Percentiles rank a stretch among this genome's conserved stretches.
These are phyloP conservation scores for Brachionus rotundiformis DNA, from an alignment of 1,140 invertebrate genomes.

Conservation along the genomic window DNA sequence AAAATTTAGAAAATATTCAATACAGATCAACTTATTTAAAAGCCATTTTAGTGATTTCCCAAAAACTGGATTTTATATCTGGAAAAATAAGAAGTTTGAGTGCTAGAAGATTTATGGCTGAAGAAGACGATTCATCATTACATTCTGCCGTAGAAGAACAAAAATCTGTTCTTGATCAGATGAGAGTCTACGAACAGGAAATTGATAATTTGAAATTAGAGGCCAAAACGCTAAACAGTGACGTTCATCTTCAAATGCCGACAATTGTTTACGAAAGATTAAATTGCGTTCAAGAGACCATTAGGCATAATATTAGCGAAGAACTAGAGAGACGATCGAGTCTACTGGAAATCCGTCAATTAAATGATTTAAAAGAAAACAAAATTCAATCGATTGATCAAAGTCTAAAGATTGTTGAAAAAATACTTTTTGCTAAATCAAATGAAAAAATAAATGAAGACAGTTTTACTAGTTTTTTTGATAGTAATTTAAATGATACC, in stretches of 20 bases:
- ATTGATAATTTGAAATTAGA: constrained; percentile 10
- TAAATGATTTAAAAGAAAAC: neutral
- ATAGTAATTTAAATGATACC: neutral
- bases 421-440: neutral
- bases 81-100: neutral
- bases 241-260: neutral
- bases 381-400: neutral
- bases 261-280: constrained; percentile 27
- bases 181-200: constrained; percentile 40
- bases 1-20: neutral
- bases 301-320: constrained; percentile 24
- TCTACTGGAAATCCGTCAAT: constrained; percentile 9
- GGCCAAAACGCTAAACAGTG: neutral
- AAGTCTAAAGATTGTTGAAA: neutral
- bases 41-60: neutral
- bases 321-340: constrained; percentile 43
- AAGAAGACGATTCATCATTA: constrained; percentile 44
- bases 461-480: constrained; percentile 29
- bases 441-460: neutral
- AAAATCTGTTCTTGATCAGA: constrained; percentile 25
- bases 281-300: constrained; percentile 38
- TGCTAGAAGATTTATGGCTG: constrained; percentile 29
- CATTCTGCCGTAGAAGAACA: constrained; percentile 43
- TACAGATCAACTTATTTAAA: neutral
- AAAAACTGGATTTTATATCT: neutral